Conservation (phyloP, 2,888 invertebrate species). For the Elegia similella region DNA sequence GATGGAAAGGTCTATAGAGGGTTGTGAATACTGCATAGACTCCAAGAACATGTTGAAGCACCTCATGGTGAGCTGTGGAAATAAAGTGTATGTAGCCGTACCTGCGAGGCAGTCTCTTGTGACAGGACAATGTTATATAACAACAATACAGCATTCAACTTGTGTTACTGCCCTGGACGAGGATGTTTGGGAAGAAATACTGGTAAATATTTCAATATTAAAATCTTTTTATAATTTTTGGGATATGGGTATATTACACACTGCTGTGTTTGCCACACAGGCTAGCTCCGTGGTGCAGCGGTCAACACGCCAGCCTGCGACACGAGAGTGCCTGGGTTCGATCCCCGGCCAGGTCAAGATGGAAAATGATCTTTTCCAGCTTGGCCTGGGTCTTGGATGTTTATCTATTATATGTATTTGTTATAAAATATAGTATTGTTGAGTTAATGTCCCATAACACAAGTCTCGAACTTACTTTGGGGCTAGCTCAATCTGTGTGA, state of each 20-base stretch:
- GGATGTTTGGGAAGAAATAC: constrained; percentile 95
- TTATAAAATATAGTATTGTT: no score
- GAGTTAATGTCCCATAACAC: no score
- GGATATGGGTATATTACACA: background rate
- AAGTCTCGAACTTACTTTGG: no score
- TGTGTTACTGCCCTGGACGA: constrained; percentile 94
- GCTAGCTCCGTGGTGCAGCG: no score
- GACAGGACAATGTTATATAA: constrained; percentile 92
- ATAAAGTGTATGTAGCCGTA: constrained; percentile 91
- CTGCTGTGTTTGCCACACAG: no score
- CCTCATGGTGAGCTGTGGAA: constrained; percentile 90
- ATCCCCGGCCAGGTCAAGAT: no score
- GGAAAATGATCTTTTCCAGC: no score
- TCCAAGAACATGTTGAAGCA: constrained; percentile 91
- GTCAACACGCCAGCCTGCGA: no score
- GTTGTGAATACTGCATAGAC: constrained; percentile 92
- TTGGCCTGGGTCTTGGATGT: no score
- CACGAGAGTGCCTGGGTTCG: no score
- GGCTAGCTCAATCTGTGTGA: no score
- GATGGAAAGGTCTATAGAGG: constrained; percentile 86
- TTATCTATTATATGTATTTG: no score
- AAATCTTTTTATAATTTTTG: background rate
- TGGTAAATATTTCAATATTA: constrained; percentile 67
- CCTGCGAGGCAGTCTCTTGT: constrained; percentile 91
- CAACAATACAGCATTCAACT: constrained; percentile 90